phyloP scores from a whole-genome alignment of 2,797 vertebrate genomes.

The Myotis pilosus region DNA sequence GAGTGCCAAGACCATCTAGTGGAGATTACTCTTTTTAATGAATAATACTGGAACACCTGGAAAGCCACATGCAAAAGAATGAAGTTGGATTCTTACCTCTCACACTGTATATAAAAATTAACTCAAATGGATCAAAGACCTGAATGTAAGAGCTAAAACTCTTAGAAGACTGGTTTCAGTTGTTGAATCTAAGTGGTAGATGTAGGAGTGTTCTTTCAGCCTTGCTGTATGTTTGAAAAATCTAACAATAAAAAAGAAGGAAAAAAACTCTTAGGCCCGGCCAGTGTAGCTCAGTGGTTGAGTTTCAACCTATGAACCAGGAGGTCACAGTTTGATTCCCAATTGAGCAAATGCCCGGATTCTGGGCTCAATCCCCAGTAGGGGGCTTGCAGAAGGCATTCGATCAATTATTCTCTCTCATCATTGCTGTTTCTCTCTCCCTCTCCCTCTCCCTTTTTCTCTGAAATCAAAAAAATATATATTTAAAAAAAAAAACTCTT shows the following conservation, averaged over 20 bases:
- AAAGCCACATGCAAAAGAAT: slow-evolving; percentile 9
- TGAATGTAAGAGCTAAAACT: slow-evolving; percentile 19
- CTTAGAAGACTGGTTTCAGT: background rate
- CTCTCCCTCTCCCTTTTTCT: too few relatives aligned
- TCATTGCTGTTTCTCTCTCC: too few relatives aligned
- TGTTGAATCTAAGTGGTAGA: background rate
- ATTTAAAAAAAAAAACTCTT: background rate
- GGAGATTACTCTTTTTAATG: slow-evolving; percentile 16
- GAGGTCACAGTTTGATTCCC: too few relatives aligned
- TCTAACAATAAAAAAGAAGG: background rate
- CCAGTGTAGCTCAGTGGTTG: too few relatives aligned
- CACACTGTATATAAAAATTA: background rate
- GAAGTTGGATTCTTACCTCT: background rate
- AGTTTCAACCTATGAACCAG: too few relatives aligned
- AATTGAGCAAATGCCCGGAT: too few relatives aligned
- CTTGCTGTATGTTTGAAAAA: background rate
- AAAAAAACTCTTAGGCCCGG: background rate
- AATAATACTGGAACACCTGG: background rate
- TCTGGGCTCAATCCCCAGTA: too few relatives aligned
- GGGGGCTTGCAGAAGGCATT: too few relatives aligned
- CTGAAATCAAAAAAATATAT: too few relatives aligned
- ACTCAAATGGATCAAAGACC: slow-evolving; percentile 1
- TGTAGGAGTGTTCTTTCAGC: background rate
- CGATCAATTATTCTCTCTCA: too few relatives aligned
- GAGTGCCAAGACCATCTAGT: background rate